These are phyloP conservation scores for Circaetus cinerascens DNA, from an alignment of 2,113 vertebrate genomes.

Conservation along the genomic window DNA sequence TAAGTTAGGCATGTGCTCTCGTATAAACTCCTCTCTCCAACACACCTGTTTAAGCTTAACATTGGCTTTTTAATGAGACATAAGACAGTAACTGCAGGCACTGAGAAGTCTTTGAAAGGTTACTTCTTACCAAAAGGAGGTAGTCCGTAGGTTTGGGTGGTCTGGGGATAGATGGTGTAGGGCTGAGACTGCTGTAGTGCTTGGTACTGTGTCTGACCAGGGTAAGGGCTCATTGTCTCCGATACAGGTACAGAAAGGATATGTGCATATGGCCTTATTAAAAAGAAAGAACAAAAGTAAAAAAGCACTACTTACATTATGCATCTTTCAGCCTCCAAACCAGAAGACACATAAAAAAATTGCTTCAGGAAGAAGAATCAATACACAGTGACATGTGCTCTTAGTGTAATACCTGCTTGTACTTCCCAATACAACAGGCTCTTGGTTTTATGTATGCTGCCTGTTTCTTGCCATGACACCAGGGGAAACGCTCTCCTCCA, in stretches of 20 bases:
- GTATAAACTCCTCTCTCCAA: background rate
- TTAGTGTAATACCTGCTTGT: background rate
- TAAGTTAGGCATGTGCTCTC: background rate
- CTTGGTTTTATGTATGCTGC: background rate
- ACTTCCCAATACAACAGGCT: background rate
- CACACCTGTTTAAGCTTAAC: background rate
- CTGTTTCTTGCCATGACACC: background rate
- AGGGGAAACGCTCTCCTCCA: background rate
- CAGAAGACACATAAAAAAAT: background rate
- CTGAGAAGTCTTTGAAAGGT: background rate
- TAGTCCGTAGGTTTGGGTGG: conserved; percentile 92
- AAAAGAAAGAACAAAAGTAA: conserved; percentile 33
- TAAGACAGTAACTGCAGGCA: background rate
- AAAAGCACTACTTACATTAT: background rate
- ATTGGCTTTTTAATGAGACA: background rate
- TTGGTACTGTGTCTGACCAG: conserved; percentile 85
- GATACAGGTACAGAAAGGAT: conserved; percentile 78
- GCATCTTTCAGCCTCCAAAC: background rate
- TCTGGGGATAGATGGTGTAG: conserved; percentile 90
- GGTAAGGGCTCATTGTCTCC: conserved; percentile 86
- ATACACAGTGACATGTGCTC: background rate
- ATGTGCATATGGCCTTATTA: conserved; percentile 79
- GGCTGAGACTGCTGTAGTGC: conserved; percentile 86
- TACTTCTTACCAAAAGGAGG: conserved; percentile 91
- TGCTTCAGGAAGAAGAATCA: background rate